phyloP scores from a whole-genome alignment of 2,797 vertebrate genomes.

The Heliangelus exortis region DNA sequence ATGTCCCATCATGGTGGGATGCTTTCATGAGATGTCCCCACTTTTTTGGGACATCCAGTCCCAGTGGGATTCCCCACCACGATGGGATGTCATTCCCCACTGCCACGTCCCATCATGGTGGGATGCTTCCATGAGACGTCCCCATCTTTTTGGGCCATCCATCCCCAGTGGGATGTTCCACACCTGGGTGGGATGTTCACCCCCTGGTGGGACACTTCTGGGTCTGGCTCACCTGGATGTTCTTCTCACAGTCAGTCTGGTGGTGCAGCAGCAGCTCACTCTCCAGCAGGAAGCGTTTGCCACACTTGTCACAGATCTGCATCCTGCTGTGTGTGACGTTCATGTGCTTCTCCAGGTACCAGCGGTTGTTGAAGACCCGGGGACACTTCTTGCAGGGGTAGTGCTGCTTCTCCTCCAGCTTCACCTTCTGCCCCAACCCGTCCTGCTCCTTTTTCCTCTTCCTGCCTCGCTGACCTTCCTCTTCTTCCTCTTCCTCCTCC shows the following conservation, averaged over 20 bases:
- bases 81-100: not conserved
- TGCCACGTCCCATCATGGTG: not conserved
- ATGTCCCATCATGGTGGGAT: not conserved
- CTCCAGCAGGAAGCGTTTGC: slow-evolving; percentile 95
- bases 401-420: slow-evolving; percentile 95
- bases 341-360: slow-evolving; percentile 99
- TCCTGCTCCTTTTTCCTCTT: slow-evolving; percentile 82
- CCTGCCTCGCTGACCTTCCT: slow-evolving; percentile 76
- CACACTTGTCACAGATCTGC: slow-evolving; percentile 97
- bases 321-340: slow-evolving; percentile 97
- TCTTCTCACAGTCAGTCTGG: slow-evolving; percentile 97
- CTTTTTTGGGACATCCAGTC: not conserved
- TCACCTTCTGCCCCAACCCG: slow-evolving; percentile 88
- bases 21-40: not conserved
- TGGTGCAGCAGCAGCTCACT: slow-evolving; percentile 95
- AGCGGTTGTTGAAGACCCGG: slow-evolving; percentile 96
- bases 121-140: not conserved
- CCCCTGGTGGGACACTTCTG: fast-evolving
- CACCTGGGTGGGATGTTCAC: not conserved
- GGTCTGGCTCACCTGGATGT: slow-evolving; percentile 89
- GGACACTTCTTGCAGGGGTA: slow-evolving; percentile 96
- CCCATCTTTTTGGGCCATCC: not conserved
- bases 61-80: too few relatives aligned
- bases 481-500: slow-evolving; percentile 73
- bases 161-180: not conserved